A percentile compares a stretch with the other conserved stretches of the same genome.
Evolutionary conservation across 2,797 vertebrate genomes (phyloP).

Genomic region (Poeciliopsis presidionis): DNA sequence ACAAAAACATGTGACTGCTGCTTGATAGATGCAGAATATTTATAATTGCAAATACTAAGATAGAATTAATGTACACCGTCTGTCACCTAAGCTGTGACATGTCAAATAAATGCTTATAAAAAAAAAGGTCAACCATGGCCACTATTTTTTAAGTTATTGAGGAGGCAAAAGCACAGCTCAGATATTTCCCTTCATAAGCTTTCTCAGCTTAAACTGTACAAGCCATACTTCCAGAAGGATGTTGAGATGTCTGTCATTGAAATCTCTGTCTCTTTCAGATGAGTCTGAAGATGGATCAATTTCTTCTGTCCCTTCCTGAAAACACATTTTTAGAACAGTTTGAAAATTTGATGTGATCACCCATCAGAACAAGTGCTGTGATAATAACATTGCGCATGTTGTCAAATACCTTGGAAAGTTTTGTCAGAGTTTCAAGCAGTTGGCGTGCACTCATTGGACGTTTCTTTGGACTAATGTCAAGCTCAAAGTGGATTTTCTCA

Average conservation of each 20-base stretch:
- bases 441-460: conserved; percentile 33
- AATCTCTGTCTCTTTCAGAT: conserved; percentile 21
- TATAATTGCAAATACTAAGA: neutral
- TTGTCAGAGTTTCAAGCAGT: conserved; percentile 61
- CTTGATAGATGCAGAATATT: neutral
- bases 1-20: neutral
- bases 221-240: conserved; percentile 32
- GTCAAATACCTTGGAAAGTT: conserved; percentile 70
- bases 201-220: neutral
- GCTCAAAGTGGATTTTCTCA: conserved; percentile 79
- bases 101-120: neutral
- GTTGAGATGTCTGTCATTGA: conserved; percentile 10
- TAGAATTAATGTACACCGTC: neutral
- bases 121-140: neutral
- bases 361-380: conserved; percentile 35
- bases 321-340: conserved; percentile 39
- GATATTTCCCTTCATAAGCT: neutral
- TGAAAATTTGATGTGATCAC: conserved; percentile 12
- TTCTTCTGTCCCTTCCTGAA: conserved; percentile 46
- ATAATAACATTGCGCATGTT: conserved; percentile 25
- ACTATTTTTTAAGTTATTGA: neutral
- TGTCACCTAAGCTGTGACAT: neutral
- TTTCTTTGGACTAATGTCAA: conserved; percentile 48
- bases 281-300: conserved; percentile 34
- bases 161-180: neutral